Conservation (phyloP, 2,888 invertebrate species). For the Boloria euphrosyne region DNA sequence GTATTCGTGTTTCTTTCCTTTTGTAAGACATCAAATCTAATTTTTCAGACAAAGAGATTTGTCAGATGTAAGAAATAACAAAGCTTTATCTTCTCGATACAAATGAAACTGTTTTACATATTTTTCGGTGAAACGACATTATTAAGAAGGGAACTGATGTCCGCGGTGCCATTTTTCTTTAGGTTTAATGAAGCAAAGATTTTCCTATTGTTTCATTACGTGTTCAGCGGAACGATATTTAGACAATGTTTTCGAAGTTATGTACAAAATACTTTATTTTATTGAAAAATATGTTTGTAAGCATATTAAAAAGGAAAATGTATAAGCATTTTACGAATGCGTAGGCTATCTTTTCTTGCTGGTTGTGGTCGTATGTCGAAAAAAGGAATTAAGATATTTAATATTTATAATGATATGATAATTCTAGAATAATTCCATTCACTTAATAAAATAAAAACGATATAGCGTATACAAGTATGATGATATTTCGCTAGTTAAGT, state of each 20-base stretch:
- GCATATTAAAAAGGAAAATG: not conserved
- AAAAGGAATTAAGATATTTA: too few species aligned
- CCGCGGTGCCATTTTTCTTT: slow-evolving; percentile 7
- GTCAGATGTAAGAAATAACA: slow-evolving; percentile 30
- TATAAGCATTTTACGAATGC: not conserved
- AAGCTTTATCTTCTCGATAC: slow-evolving; percentile 14
- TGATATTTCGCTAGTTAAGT: too few species aligned
- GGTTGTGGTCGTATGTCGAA: too few species aligned
- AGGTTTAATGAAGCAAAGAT: slow-evolving; percentile 19
- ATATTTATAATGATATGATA: too few species aligned
- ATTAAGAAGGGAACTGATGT: slow-evolving; percentile 11
- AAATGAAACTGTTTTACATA: slow-evolving; percentile 16
- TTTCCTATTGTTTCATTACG: slow-evolving; percentile 22
- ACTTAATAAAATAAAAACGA: too few species aligned
- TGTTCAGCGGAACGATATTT: slow-evolving; percentile 17
- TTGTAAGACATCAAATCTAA: slow-evolving; percentile 34
- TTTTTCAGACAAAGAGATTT: slow-evolving; percentile 36
- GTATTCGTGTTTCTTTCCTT: slow-evolving; percentile 29
- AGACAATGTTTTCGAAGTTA: slow-evolving; percentile 20
- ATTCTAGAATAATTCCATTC: too few species aligned
- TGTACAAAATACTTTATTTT: slow-evolving; percentile 19
- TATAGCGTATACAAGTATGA: too few species aligned
- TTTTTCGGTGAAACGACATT: slow-evolving; percentile 2
- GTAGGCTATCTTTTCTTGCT: too few species aligned
- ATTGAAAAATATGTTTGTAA: slow-evolving; percentile 19